Base-by-base conservation (phyloP, 2,113 vertebrate species). In the Colossoma macropomum region DNA sequence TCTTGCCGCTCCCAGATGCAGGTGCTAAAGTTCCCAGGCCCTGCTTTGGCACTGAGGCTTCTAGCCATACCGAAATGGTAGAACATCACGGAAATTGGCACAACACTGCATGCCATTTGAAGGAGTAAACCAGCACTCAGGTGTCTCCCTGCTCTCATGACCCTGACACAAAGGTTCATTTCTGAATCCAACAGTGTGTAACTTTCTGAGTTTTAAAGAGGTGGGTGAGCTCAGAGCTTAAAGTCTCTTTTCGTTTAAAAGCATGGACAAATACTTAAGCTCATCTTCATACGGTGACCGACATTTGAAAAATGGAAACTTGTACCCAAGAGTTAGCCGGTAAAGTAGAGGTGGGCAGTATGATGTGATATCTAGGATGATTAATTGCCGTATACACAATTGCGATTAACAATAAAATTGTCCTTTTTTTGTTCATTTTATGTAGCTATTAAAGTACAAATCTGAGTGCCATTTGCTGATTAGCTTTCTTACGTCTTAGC, bases 1-100 rank as follows among this genome's bases (percentile, higher is more conserved):
- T 62, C 32, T 66, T 2, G 69, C 45, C 41, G 76, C 62, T 69
- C 30, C 75, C n/a, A 77, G 81, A 48, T 25, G 72, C 79, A 86
- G 84, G 84, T 86, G 84, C 80, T 86, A 66, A 86, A 86, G 77
- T 83, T 86, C 85, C 66, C 81, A 83, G 81, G 41, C 81, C 0
- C 25, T 75, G 77, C 19, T 76, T 72, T 80, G 77, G 77, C 56
- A 69, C 27, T 70, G 25, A 70, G 66, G 30, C 45, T 38, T 28
- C 65, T 38, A 59, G 25, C 73, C 59, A 10, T 80, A 69, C 75
- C 41, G 34, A 75, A 62, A 48, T 69, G 50, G 75, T 56, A 74
- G 59, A 72, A 78, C 38, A 52, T 66, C 76, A 16, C 25, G 27
- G 48, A 80, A 68, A 28, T 74, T 71, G 50, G 80, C 80, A 75